Evolutionary conservation across 2,113 vertebrate species (phyloP).

Genomic region (Callopanchax toddi): DNA sequence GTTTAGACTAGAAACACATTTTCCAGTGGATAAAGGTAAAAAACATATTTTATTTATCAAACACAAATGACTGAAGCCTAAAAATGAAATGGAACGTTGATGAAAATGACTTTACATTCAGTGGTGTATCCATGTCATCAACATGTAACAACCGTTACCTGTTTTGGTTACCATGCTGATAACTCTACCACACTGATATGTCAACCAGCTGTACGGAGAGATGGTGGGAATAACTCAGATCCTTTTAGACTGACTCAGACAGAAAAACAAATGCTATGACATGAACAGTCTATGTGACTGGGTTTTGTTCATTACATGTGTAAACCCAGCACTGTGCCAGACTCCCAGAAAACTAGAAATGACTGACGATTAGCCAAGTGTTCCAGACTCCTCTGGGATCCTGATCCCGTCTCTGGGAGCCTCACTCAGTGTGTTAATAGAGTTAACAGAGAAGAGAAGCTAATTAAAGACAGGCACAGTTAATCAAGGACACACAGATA

Average conservation of each 20-base stretch:
- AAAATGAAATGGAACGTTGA: too few relatives aligned
- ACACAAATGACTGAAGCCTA: too few relatives aligned
- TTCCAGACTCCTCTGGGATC: constrained; percentile 44
- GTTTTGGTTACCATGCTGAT: background rate
- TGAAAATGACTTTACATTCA: too few relatives aligned
- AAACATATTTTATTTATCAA: too few relatives aligned
- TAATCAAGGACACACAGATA: constrained; percentile 48
- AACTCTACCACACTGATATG: background rate
- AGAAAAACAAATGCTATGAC: constrained; percentile 19
- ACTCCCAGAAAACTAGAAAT: constrained; percentile 25
- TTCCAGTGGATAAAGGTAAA: too few relatives aligned
- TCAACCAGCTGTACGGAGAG: background rate
- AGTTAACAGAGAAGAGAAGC: constrained; percentile 41
- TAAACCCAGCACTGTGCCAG: background rate
- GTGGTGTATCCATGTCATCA: too few relatives aligned
- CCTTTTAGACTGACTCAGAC: background rate
- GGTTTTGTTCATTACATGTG: too few relatives aligned
- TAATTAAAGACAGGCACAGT: constrained; percentile 61
- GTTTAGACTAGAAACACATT: too few relatives aligned
- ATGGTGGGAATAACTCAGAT: background rate
- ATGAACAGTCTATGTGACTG: too few relatives aligned
- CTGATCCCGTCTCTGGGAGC: constrained; percentile 25
- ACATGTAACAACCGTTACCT: background rate
- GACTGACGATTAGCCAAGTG: constrained; percentile 14
- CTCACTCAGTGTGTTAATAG: constrained; percentile 61